These are phyloP conservation scores for Lynx canadensis DNA, from an alignment of 2,113 vertebrate genomes.

Conservation along the genomic window DNA sequence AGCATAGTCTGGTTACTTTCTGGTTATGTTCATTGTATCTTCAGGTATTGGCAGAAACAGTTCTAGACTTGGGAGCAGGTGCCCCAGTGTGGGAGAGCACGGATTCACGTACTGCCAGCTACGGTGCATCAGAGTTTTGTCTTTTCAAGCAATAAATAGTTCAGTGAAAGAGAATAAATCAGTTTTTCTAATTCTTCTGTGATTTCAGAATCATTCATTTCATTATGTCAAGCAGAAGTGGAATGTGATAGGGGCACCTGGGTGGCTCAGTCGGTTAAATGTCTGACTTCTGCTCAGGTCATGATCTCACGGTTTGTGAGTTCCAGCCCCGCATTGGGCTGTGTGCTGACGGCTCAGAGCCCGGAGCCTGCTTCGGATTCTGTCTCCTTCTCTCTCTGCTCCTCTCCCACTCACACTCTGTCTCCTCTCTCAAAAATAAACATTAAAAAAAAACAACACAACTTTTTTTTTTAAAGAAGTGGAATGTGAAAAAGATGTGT, in stretches of 20 bases:
- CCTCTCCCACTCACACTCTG: too few relatives aligned
- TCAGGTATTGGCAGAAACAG: not conserved
- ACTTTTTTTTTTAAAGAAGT: not conserved
- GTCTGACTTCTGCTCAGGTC: too few relatives aligned
- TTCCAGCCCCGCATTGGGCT: too few relatives aligned
- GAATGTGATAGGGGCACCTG: not conserved
- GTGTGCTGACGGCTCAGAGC: too few relatives aligned
- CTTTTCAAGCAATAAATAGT: not conserved
- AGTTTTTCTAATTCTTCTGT: not conserved
- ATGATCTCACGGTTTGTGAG: too few relatives aligned
- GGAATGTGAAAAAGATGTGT: not conserved
- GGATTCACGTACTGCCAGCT: not conserved
- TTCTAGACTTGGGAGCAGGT: not conserved
- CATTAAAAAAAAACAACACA: too few relatives aligned
- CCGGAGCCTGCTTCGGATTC: too few relatives aligned
- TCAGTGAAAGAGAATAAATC: not conserved
- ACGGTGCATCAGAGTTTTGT: not conserved
- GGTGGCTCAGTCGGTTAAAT: too few relatives aligned
- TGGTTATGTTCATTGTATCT: not conserved
- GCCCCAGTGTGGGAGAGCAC: not conserved
- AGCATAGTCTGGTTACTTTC: not conserved
- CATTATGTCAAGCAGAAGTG: not conserved
- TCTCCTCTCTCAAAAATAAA: too few relatives aligned
- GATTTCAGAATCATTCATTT: conserved; percentile 45
- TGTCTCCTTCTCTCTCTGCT: too few relatives aligned